A percentile compares a stretch with the other conserved stretches of the same genome.
phyloP scores from a whole-genome alignment of 2,113 vertebrate species.

The Gymnobelideus leadbeateri region DNA sequence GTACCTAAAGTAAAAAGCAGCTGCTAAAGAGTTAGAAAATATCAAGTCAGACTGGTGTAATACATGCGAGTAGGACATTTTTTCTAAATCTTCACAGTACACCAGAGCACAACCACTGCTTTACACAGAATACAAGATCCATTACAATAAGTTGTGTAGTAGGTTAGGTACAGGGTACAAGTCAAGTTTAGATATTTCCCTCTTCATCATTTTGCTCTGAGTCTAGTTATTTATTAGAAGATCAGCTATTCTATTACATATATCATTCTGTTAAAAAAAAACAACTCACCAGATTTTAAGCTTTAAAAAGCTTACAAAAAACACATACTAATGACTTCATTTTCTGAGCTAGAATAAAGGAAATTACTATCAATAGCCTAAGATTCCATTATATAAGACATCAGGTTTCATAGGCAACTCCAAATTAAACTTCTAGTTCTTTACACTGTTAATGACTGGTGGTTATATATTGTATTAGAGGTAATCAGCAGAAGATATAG shows the following conservation, averaged over 20 bases:
- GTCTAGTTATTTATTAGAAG: constrained; percentile 45
- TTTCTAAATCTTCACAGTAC: constrained; percentile 71
- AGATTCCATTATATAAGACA: constrained; percentile 67
- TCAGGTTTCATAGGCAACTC: constrained; percentile 62
- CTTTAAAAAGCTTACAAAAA: constrained; percentile 16
- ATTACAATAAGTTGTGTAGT: constrained; percentile 68
- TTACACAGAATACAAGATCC: constrained; percentile 66
- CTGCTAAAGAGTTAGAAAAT: constrained; percentile 75
- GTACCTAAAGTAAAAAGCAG: constrained; percentile 79
- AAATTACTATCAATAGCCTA: constrained; percentile 64
- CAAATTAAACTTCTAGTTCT: constrained; percentile 43
- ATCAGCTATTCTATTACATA: constrained; percentile 39
- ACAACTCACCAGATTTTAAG: too few relatives aligned
- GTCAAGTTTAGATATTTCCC: constrained; percentile 63
- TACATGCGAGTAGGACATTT: constrained; percentile 69
- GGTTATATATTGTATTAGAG: constrained; percentile 26
- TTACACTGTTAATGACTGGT: constrained; percentile 72
- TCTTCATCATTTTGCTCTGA: background rate
- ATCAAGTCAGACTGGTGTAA: constrained; percentile 77
- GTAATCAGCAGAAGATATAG: constrained; percentile 59
- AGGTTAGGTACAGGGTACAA: constrained; percentile 65
- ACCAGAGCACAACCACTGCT: constrained; percentile 71
- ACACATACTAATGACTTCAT: background rate
- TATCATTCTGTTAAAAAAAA: constrained; percentile 1
- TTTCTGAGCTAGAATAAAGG: constrained; percentile 70